Conservation (phyloP, 37 sponge, comb jelly and placozoan species). For the Spongilla lacustris region DNA sequence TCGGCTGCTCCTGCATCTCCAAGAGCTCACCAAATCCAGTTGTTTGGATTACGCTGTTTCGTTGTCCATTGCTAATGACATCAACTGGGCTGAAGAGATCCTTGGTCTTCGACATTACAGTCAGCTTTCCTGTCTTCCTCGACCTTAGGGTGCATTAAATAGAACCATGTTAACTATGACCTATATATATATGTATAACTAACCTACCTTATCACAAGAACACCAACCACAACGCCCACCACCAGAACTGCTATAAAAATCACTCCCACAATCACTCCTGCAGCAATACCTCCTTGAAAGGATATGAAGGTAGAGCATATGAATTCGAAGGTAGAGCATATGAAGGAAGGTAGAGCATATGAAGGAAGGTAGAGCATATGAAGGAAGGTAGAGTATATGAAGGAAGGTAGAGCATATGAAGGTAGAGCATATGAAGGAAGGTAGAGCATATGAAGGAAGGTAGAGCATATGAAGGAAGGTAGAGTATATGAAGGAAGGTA, state of each 20-base stretch:
- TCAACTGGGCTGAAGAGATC: not conserved
- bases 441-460: not conserved
- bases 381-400: not conserved
- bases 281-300: not conserved
- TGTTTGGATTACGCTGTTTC: not conserved
- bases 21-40: not conserved
- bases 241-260: not conserved
- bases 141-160: not conserved
- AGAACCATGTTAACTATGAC: too few species aligned
- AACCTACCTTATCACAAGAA: not conserved
- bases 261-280: slow-evolving; percentile 10
- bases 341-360: not conserved
- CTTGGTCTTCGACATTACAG: not conserved
- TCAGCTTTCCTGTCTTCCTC: not conserved
- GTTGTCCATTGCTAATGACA: not conserved
- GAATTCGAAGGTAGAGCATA: not conserved
- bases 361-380: not conserved
- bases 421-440: too few species aligned
- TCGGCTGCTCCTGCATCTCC: slow-evolving; percentile 6
- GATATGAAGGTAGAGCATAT: not conserved
- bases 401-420: not conserved
- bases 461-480: not conserved
- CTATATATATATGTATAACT: too few species aligned
- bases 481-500: not conserved
- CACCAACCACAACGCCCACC: not conserved